Percentiles rank a stretch among this genome's conserved stretches.
phyloP scores from a whole-genome alignment of 2,113 vertebrate species.

The Daphoenositta chrysoptera region DNA sequence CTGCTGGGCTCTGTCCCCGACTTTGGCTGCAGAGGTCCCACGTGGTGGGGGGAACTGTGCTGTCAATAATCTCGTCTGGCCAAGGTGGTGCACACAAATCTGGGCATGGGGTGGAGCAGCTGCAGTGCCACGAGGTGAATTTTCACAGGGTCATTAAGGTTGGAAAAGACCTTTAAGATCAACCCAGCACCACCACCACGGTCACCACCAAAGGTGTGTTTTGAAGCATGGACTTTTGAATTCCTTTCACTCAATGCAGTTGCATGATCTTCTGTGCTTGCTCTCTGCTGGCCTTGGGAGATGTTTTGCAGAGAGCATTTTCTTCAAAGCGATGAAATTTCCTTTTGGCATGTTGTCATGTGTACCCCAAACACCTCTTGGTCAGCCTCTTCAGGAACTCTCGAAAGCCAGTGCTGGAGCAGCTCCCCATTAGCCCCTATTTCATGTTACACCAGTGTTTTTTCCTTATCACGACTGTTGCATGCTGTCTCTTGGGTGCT shows the following conservation, averaged over 20 bases:
- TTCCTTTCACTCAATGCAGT: rapidly evolving
- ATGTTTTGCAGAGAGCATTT: neutral
- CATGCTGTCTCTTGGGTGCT: neutral
- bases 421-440: neutral
- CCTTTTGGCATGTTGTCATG: neutral
- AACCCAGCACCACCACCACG: neutral
- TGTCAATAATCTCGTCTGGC: neutral
- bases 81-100: neutral
- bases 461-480: neutral
- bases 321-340: neutral
- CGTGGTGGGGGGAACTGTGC: neutral
- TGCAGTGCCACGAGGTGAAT: neutral
- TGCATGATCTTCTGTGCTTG: neutral
- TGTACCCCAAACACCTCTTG: rapidly evolving
- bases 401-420: neutral
- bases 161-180: neutral
- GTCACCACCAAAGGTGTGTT: neutral
- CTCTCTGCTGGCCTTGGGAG: neutral
- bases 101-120: neutral
- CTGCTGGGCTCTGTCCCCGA: neutral
- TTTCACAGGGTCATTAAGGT: neutral
- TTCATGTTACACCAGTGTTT: neutral
- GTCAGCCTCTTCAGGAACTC: neutral
- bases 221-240: neutral
- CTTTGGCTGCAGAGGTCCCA: neutral